Evolutionary conservation across 2,888 invertebrate genomes (phyloP), one percentile per base, ranked within the genome.

Genomic region (Phortica magna): DNA sequence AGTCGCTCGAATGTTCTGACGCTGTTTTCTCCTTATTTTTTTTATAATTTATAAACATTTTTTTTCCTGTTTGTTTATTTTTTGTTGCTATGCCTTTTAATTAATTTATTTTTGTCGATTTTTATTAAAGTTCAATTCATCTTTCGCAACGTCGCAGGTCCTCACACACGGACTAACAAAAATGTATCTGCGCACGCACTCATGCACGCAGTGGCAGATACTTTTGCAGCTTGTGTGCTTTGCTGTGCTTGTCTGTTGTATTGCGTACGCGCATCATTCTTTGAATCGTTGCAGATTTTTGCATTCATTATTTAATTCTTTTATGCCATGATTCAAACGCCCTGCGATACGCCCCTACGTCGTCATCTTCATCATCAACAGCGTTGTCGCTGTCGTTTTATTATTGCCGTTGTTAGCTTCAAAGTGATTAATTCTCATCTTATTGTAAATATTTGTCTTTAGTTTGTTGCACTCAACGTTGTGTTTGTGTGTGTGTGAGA

Each of bases 381-480:
- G 2, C 31, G 31, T 31, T 31, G 31, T 31, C 31, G 31, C 31
- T 31, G 31, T 31, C 3, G 31, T 31, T 31, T 31, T 31, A 31
- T 31, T 31, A 31, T 4, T 31, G 31, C 31, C 31, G 31, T 4
- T 31, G 31, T 31, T 31, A 31, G 31, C 61, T 17, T 17, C 80
- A 81, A 81, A 80, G 82, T 88, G 31, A 31, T 31, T 31, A 31
- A 31, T 31, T 31, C 88, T 78, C 79, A 81, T 84, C 84, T 87
- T 83, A 85, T 84, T 89, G 89, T 89, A 88, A 88, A 88, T 89
- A 88, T 89, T 88, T 88, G 88, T 87, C 83, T 88, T 85, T 80
- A 84, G 89, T 88, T 88, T 89, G 82, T 82, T 88, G 87, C 89
- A 83, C 82, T 79, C 65, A 19, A 70, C 31, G 31, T 31, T 31